Evolutionary conservation across 2,888 invertebrate species (phyloP), one percentile per base, ranked within the genome.

Genomic region (Drosophila monieri): DNA sequence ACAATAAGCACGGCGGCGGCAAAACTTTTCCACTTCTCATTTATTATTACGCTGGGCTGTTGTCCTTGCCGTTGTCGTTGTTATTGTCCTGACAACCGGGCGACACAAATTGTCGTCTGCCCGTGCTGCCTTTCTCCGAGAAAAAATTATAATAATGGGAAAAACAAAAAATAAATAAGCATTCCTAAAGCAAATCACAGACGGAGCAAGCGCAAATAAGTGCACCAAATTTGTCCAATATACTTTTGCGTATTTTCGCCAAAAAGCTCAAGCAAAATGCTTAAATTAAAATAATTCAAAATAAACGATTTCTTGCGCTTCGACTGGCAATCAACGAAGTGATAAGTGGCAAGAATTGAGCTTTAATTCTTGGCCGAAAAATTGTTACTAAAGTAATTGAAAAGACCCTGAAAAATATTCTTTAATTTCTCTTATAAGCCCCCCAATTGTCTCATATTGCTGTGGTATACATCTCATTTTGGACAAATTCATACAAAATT

Each of bases 1-100:
- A 88, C 84, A 85, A 88, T 88, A 86, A 85, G 88, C 86, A 87
- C 81, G 88, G 72, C 70, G 85, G 87, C 77, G 72, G 80, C 78
- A 58, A 78, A 85, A 85, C 73, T 85, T 85, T 85, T 85, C 88
- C 88, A 85, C 84, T 85, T 88, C 78, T 83, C 84, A 84, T 85
- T 85, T 85, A 86, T 88, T 88, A 88, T 88, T 83, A 79, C 86
- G 75, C 85, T 73, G 46, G 39, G 37, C 52, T 32, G 37, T 30
- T 51, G 51, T 35, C 30, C 35, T n/a, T 37, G 49, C 27, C 53
- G 52, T 49, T 58, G 52, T 53, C 53, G 49, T 60, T 71, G 73
- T 64, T 72, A 76, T 81, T 74, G 83, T 61, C 78, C 64, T 74
- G 85, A 74, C 84, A 85, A 81, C 88, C 60, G 64, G 66, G 35